Percentiles rank a stretch among this genome's conserved stretches.
phyloP scores from a whole-genome alignment of 2,797 vertebrate genomes.

The Myotis planiceps region DNA sequence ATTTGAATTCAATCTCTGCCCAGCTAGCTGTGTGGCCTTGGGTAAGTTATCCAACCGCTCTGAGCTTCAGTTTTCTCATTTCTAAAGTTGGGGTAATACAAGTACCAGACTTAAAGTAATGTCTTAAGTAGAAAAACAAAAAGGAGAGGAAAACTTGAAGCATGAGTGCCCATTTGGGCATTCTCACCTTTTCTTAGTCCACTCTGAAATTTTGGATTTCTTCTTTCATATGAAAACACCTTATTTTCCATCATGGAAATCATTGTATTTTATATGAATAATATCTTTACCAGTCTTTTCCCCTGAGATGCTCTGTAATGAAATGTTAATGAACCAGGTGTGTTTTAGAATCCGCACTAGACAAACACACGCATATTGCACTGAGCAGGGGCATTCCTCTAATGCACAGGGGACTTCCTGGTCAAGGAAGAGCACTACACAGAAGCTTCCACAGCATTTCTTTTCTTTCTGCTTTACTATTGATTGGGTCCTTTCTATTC shows the following conservation, averaged over 20 bases:
- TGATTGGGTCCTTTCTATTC: constrained; percentile 1
- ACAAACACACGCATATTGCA: not conserved
- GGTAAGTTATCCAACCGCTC: not conserved
- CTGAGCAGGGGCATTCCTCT: not conserved
- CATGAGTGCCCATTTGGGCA: fast-evolving
- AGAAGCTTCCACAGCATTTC: not conserved
- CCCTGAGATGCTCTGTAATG: not conserved
- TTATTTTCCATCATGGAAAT: not conserved
- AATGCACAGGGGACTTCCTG: not conserved
- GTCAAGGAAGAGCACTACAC: not conserved
- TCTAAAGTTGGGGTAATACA: not conserved
- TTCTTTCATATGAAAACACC: not conserved
- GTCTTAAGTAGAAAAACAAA: not conserved
- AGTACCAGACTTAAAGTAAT: not conserved
- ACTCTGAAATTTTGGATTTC: not conserved
- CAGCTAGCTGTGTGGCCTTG: not conserved
- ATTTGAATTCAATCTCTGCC: not conserved
- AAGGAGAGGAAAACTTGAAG: not conserved
- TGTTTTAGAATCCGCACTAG: not conserved
- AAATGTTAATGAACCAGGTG: not conserved
- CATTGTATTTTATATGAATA: not conserved
- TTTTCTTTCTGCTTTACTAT: constrained; percentile 13
- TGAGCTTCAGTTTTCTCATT: not conserved
- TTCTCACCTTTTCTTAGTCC: not conserved
- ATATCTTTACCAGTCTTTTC: not conserved